Base-by-base conservation (phyloP, 1,140 invertebrate species). In the Planococcus citri region DNA sequence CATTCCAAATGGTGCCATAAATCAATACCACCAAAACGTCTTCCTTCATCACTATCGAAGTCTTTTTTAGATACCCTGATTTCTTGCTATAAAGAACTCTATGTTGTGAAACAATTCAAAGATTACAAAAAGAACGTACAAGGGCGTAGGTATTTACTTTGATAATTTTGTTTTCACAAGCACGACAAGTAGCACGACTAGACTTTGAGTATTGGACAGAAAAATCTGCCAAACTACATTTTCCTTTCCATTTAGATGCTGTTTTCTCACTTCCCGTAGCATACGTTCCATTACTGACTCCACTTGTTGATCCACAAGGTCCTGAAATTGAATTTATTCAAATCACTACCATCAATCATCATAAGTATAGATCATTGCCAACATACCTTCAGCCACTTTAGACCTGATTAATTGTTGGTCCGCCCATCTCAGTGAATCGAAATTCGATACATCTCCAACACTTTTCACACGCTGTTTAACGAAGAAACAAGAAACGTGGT, bases 1-100 rank as follows among this genome's bases (percentile, higher is more conserved):
- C 96, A 98, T 71, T 92, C 88, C 10, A 95, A 79, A 80, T 98
- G 95, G 79, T 96, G 86, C 94, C 94, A 97, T 27, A 86, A 78
- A 72, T 90, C 84, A 73, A 88, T 80, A 0, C 88, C 89, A 17
- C 92, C 92, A 80, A 87, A 94, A 77, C 85, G 87, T 73, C 82
- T 83, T 0, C 87, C 91, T 58, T 88, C 80, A 73, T 92, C 88
- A 72, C 86, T 88, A 69, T 94, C 88, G 80, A 83, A 95, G 74
- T 94, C 92, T 74, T 89, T 90, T 78, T 94, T 95, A 8, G 88
- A 86, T 71, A 97, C 82, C 51, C 94, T 82, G 27, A 95, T 78
- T 76, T 88, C 87, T 76, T 83, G 86, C 84, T 95, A 73, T 57
- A 21, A 72, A 10, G 25, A 68, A 68, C 8, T n/a, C 12, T 27